These are phyloP conservation scores for Neotoma lepida DNA, from an alignment of 2,113 vertebrate genomes.

Conservation along the genomic window DNA sequence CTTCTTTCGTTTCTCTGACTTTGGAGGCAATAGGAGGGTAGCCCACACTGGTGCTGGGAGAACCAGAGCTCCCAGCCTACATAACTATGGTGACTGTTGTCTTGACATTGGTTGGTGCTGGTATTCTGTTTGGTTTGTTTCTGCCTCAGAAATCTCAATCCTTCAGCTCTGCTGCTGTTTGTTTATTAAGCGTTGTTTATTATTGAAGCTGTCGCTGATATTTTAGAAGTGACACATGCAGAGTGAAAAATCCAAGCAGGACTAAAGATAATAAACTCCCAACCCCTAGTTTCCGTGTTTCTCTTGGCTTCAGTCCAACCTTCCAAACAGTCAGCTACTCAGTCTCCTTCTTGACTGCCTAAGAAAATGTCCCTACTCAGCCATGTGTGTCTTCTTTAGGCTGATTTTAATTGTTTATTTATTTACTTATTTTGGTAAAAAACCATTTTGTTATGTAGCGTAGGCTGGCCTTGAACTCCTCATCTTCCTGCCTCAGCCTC, in stretches of 20 bases:
- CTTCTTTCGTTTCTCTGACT: background rate
- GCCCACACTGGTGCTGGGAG: background rate
- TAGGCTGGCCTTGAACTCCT: background rate
- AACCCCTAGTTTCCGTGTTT: background rate
- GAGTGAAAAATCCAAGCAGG: slow-evolving; percentile 28
- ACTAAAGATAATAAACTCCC: slow-evolving; percentile 53
- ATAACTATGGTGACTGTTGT: accelerated
- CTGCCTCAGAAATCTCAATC: background rate
- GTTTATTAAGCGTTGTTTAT: slow-evolving; percentile 43
- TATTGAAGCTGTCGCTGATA: background rate
- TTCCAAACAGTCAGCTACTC: background rate
- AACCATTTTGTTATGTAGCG: background rate
- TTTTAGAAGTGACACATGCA: background rate
- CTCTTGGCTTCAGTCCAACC: background rate
- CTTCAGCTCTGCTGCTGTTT: slow-evolving; percentile 30
- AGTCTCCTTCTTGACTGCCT: background rate
- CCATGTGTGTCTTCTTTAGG: background rate
- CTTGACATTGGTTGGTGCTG: background rate
- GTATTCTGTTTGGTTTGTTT: background rate
- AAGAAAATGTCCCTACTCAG: background rate
- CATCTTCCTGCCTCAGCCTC: background rate
- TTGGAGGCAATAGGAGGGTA: background rate
- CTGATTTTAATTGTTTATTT: background rate
- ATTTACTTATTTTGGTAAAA: background rate
- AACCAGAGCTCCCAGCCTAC: background rate